Evolutionary conservation across 2,888 invertebrate genomes (phyloP), one percentile per base, ranked within the genome.

Genomic region (Timema cristinae): DNA sequence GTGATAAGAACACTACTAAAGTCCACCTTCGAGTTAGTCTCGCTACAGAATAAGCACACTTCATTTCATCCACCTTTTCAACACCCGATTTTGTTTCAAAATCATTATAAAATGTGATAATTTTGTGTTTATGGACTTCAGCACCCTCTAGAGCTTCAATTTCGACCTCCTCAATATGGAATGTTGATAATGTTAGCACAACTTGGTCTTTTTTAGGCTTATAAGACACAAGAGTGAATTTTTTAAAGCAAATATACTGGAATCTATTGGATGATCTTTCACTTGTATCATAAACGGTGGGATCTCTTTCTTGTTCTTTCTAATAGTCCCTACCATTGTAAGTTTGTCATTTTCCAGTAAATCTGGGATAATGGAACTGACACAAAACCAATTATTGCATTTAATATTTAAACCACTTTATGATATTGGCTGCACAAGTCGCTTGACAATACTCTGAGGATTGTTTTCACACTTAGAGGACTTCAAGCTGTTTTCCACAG

Each of bases 401-500:
- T 73, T 75, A 61, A 77, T 71, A 66, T 77, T 77, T 10, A 75
- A 70, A 11, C 75, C 76, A 66, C 72, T 68, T 63, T 71, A 70
- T 61, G 68, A 74, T 54, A 77, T 32, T 32, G 75, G 75, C 51
- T 73, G 71, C 49, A 69, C 67, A 67, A 76, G 56, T 70, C 75
- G 59, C 68, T 71, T 71, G 69, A 76, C 76, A 48, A 76, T 73
- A 56, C 74, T 75, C 68, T 48, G 50, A 50, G n/a, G 75, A 71
- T 66, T 75, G 73, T 69, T 77, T 77, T 69, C 72, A 75, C 6
- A 74, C 48, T 70, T 10, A 71, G 70, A 77, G 56, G 76, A 74
- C 76, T 66, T 76, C 73, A n/a, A 72, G 75, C 67, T 77, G 77
- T 54, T 73, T 73, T 59, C 76, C 76, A 67, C 75, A 74, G 72